A percentile compares a stretch with the other conserved stretches of the same genome.
These are phyloP conservation scores for Calameuta pallipes DNA, from an alignment of 2,888 invertebrate species.

Conservation along the genomic window DNA sequence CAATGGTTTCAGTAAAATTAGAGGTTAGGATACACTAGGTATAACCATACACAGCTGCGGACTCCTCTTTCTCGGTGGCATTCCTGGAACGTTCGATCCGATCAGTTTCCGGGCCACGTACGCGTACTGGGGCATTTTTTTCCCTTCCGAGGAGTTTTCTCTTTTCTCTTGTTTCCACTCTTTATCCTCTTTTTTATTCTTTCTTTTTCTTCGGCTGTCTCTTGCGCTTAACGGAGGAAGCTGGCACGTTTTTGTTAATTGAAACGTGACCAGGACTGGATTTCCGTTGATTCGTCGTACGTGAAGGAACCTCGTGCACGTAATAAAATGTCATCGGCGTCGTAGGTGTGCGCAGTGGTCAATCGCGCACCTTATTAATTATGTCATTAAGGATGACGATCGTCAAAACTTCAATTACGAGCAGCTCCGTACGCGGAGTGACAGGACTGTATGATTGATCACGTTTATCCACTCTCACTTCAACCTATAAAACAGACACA, in stretches of 20 bases:
- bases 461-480: too few species aligned
- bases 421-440: too few species aligned
- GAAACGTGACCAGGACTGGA: constrained; percentile 6
- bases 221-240: constrained; percentile 12
- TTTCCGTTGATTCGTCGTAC: constrained; percentile 4
- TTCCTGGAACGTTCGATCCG: constrained; percentile 1
- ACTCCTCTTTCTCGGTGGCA: neutral
- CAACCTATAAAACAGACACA: too few species aligned
- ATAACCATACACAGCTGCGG: too few species aligned
- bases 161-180: too few species aligned
- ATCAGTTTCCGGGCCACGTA: constrained; percentile 8
- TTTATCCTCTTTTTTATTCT: neutral
- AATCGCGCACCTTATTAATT: too few species aligned
- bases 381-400: too few species aligned
- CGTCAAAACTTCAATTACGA: too few species aligned
- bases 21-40: too few species aligned
- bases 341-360: constrained; percentile 16
- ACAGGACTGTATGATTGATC: too few species aligned
- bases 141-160: neutral
- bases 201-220: neutral
- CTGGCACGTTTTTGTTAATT: constrained; percentile 17
- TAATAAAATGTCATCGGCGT: constrained; percentile 9
- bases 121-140: too few species aligned
- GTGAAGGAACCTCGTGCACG: constrained; percentile 10
- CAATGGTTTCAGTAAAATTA: too few species aligned